Percentiles rank a stretch among this genome's conserved stretches.
Conservation (phyloP, 2,888 invertebrate species). For the Caenorhabditis uteleia region DNA sequence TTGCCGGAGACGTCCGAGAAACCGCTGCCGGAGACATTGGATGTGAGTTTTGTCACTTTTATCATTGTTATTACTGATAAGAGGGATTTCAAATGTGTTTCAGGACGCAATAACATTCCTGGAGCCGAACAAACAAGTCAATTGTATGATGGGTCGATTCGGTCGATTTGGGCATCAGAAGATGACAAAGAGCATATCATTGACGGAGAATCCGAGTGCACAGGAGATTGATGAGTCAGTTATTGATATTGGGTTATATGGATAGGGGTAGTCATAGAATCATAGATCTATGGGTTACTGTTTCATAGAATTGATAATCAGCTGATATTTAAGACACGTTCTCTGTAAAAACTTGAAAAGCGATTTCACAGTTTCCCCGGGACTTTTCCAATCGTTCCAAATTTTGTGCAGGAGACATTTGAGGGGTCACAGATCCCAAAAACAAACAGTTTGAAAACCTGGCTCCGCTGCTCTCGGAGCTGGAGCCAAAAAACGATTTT, state of each 20-base stretch:
- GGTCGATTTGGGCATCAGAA: constrained; percentile 30
- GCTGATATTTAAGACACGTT: no score
- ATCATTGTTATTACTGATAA: not conserved
- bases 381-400: no score
- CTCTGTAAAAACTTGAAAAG: no score
- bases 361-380: no score
- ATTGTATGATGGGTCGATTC: constrained; percentile 37
- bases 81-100: not conserved
- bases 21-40: constrained; percentile 68
- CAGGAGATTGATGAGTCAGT: constrained; percentile 15
- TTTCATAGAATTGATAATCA: no score
- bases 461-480: no score
- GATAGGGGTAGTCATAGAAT: not conserved
- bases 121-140: constrained; percentile 34
- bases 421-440: no score
- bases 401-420: no score
- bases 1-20: constrained; percentile 68
- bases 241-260: not conserved
- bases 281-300: no score
- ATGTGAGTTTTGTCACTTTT: constrained; percentile 28
- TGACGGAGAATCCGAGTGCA: constrained; percentile 37
- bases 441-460: no score
- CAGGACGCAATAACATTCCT: constrained; percentile 37
- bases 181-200: constrained; percentile 34
- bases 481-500: no score